phyloP scores from a whole-genome alignment of 2,797 vertebrate species.

The Falco biarmicus region DNA sequence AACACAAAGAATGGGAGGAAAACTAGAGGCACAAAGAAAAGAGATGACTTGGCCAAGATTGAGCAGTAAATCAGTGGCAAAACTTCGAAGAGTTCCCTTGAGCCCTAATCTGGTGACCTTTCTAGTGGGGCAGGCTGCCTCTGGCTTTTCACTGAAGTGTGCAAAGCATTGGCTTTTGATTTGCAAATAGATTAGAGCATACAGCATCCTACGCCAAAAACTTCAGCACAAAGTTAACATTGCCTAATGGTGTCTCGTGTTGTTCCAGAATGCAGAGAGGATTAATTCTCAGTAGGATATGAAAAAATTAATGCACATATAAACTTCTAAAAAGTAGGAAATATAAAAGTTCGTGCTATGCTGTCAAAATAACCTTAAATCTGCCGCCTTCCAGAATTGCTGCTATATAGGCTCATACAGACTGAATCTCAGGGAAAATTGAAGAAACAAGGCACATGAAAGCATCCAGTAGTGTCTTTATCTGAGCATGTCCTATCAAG shows the following conservation, averaged over 20 bases:
- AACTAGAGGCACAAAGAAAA: slow-evolving; percentile 47
- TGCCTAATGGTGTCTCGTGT: slow-evolving; percentile 16
- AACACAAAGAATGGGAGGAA: slow-evolving; percentile 43
- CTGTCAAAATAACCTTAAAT: neutral
- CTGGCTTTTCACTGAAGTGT: slow-evolving; percentile 68
- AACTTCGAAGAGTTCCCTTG: slow-evolving; percentile 45
- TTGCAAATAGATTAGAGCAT: slow-evolving; percentile 66
- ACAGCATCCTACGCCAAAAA: slow-evolving; percentile 34
- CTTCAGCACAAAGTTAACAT: slow-evolving; percentile 48
- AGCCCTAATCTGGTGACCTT: slow-evolving; percentile 66
- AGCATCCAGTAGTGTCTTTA: neutral
- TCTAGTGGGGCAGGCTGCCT: slow-evolving; percentile 63
- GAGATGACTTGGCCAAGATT: slow-evolving; percentile 45
- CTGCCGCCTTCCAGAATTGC: neutral
- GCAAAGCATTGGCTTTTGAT: slow-evolving; percentile 60
- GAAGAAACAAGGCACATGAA: neutral
- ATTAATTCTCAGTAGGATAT: neutral
- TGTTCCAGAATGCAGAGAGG: slow-evolving; percentile 37
- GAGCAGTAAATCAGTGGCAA: slow-evolving; percentile 64
- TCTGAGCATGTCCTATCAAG: neutral
- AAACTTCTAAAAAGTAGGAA: slow-evolving; percentile 18
- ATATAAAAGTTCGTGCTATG: neutral
- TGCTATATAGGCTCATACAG: neutral
- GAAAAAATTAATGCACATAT: slow-evolving; percentile 23
- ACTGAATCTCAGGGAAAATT: neutral